Evolutionary conservation across 2,888 invertebrate species (phyloP).

Genomic region (Plagiodera versicolora): DNA sequence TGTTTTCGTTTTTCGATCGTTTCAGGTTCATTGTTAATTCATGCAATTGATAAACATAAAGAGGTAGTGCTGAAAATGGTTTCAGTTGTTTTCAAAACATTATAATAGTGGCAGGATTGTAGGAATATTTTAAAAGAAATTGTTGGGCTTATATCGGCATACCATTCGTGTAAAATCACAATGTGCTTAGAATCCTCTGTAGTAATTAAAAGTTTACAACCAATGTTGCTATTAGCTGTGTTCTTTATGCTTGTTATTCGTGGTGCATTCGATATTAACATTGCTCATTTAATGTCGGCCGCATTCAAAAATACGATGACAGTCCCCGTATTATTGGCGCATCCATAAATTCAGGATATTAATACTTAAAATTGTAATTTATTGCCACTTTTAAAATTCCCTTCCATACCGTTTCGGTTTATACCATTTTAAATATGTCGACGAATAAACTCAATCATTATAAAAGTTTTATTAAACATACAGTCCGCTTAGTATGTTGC

Average conservation of each 20-base stretch:
- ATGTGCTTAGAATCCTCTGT: slow-evolving; percentile 35
- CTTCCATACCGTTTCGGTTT: slow-evolving; percentile 35
- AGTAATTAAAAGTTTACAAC: slow-evolving; percentile 49
- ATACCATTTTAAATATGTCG: slow-evolving; percentile 33
- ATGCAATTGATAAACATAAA: no score
- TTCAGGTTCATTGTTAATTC: no score
- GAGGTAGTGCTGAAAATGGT: no score
- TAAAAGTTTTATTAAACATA: slow-evolving; percentile 28
- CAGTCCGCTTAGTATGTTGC: not conserved
- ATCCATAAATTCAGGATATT: slow-evolving; percentile 49
- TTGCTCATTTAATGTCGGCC: slow-evolving; percentile 48
- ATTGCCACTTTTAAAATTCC: slow-evolving; percentile 48
- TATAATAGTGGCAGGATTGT: no score
- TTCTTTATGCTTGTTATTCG: slow-evolving; percentile 45
- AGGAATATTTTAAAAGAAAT: not conserved
- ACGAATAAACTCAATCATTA: slow-evolving; percentile 30
- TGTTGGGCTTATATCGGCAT: slow-evolving; percentile 3
- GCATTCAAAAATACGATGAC: slow-evolving; percentile 48
- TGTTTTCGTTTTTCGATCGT: no score
- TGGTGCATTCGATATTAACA: slow-evolving; percentile 46
- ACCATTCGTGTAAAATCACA: slow-evolving; percentile 34
- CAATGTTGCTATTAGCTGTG: slow-evolving; percentile 48
- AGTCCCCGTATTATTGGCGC: slow-evolving; percentile 47
- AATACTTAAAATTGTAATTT: slow-evolving; percentile 49
- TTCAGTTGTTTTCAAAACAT: no score